phyloP scores from a whole-genome alignment of 2,113 vertebrate genomes.

The Myrmecobius fasciatus region DNA sequence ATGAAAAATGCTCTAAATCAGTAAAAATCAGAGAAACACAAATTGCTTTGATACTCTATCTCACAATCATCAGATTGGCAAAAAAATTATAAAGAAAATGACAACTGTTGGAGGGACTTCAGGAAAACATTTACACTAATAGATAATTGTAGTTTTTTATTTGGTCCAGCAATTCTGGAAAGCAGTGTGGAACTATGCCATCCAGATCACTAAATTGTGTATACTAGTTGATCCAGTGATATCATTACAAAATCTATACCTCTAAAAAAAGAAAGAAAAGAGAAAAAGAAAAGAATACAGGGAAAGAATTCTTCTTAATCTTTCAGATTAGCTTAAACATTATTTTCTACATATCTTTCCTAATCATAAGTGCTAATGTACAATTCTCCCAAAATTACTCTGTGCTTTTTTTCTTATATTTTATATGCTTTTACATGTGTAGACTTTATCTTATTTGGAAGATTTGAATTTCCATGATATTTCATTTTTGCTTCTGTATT shows the following conservation, averaged over 20 bases:
- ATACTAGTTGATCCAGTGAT: background rate
- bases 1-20: background rate
- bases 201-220: background rate
- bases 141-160: background rate
- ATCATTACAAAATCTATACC: background rate
- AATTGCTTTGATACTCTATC: background rate
- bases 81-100: background rate
- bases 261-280: background rate
- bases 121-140: background rate
- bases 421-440: background rate
- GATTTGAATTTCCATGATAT: background rate
- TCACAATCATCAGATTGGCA: background rate
- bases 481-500: background rate
- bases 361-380: background rate
- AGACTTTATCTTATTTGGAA: background rate
- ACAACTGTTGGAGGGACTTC: background rate
- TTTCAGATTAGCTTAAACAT: background rate
- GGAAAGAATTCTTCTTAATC: background rate
- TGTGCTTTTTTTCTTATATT: background rate
- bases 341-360: background rate
- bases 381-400: background rate
- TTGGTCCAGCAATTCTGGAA: background rate
- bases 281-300: background rate
- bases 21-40: background rate
- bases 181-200: background rate